A percentile compares a stretch with the other conserved stretches of the same genome.
Evolutionary conservation across 2,888 invertebrate species (phyloP).

Genomic region (Hypena proboscidalis): DNA sequence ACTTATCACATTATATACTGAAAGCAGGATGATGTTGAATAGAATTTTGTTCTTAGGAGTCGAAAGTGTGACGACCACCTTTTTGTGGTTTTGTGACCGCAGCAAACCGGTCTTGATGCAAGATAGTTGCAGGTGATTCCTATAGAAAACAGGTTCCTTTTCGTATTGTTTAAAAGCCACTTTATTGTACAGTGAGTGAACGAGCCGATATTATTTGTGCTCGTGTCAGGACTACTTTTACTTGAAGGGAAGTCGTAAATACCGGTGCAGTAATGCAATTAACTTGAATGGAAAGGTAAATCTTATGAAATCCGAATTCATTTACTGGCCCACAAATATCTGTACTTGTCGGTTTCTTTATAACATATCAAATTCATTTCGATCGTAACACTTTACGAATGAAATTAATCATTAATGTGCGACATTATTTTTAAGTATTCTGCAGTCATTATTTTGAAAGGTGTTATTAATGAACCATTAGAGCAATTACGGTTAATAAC

Average conservation of each 20-base stretch:
- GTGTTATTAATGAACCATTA: slow-evolving; percentile 18
- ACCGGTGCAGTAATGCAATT: slow-evolving; percentile 21
- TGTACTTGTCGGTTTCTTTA: too few species aligned
- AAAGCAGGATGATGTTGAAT: slow-evolving; percentile 17
- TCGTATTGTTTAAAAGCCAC: slow-evolving; percentile 62
- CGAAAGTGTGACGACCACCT: slow-evolving; percentile 65
- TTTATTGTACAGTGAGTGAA: slow-evolving; percentile 50
- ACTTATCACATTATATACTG: slow-evolving; percentile 8
- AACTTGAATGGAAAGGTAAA: slow-evolving; percentile 11
- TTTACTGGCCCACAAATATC: slow-evolving; percentile 4
- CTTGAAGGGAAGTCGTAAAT: slow-evolving; percentile 40
- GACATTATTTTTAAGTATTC: too few species aligned
- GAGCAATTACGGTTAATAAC: slow-evolving; percentile 12
- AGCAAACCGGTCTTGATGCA: slow-evolving; percentile 64
- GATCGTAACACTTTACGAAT: slow-evolving; percentile 1
- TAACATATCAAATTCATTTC: too few species aligned
- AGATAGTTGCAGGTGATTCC: slow-evolving; percentile 73
- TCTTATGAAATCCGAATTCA: slow-evolving; percentile 23
- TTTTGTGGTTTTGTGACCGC: slow-evolving; percentile 69
- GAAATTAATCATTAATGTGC: neutral
- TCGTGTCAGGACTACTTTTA: slow-evolving; percentile 59
- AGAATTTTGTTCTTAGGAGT: slow-evolving; percentile 32
- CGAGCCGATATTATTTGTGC: slow-evolving; percentile 44
- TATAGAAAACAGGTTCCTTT: slow-evolving; percentile 67
- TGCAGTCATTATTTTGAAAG: slow-evolving; percentile 20